Percentiles rank a stretch among this genome's conserved stretches.
phyloP scores from a whole-genome alignment of 2,113 vertebrate genomes.

The Nothobranchius furzeri region DNA sequence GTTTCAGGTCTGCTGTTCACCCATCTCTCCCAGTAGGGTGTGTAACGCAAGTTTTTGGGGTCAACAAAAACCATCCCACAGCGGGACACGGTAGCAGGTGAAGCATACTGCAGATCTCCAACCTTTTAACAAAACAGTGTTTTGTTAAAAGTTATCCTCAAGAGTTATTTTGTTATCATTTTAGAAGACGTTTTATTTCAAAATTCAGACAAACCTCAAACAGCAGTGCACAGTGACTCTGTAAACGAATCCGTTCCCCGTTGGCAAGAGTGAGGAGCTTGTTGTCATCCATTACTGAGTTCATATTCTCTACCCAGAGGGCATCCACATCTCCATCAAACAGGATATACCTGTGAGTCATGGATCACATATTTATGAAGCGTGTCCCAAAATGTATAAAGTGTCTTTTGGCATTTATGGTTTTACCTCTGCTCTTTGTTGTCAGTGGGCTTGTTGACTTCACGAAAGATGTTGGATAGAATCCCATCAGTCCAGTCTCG shows the following conservation, averaged over 20 bases:
- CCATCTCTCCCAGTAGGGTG: slow-evolving; percentile 94
- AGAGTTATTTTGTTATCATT: too few species aligned
- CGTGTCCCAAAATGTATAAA: background rate
- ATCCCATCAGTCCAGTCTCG: slow-evolving; percentile 97
- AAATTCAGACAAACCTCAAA: slow-evolving; percentile 84
- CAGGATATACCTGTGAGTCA: slow-evolving; percentile 87
- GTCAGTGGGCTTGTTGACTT: slow-evolving; percentile 92
- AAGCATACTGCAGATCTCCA: slow-evolving; percentile 95
- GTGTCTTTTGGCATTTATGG: background rate
- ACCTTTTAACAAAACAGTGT: slow-evolving; percentile 77
- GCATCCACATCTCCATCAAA: slow-evolving; percentile 98
- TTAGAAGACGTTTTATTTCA: background rate
- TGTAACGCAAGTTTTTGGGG: slow-evolving; percentile 91
- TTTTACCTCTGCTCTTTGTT: slow-evolving; percentile 89
- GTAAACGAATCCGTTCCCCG: slow-evolving; percentile 93
- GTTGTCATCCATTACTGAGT: slow-evolving; percentile 99
- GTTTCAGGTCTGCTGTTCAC: slow-evolving; percentile 75
- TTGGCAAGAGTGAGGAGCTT: slow-evolving; percentile 94
- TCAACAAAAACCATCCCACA: slow-evolving; percentile 98
- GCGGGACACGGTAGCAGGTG: slow-evolving; percentile 94
- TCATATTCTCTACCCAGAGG: slow-evolving; percentile 99
- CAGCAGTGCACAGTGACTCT: slow-evolving; percentile 90
- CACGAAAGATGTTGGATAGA: slow-evolving; percentile 94
- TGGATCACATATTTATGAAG: background rate
- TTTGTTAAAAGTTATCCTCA: too few species aligned